Evolutionary conservation across 2,888 invertebrate genomes (phyloP).

Genomic region (Pediacus dermestoides): DNA sequence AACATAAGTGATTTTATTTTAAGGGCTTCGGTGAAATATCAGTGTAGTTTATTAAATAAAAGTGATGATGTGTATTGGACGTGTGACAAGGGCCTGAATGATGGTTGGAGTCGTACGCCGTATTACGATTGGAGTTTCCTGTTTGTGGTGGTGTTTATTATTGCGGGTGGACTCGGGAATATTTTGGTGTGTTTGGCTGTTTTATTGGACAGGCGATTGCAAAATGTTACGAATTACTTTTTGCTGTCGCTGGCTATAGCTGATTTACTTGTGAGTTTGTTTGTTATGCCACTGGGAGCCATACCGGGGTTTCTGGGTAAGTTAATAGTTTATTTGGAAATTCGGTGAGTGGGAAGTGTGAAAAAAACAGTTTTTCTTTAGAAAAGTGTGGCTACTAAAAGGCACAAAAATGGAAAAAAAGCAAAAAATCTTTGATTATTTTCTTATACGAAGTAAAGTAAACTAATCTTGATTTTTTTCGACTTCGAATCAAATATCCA

Average conservation of each 20-base stretch:
- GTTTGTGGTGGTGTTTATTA: slow-evolving; percentile 79
- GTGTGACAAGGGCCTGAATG: slow-evolving; percentile 25
- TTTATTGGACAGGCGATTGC: slow-evolving; percentile 81
- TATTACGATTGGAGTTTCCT: slow-evolving; percentile 78
- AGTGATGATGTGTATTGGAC: slow-evolving; percentile 37
- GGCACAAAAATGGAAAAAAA: too few relatives aligned
- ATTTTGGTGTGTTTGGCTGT: slow-evolving; percentile 92
- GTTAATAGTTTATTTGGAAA: too few relatives aligned
- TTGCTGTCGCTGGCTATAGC: slow-evolving; percentile 89
- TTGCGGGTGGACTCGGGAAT: slow-evolving; percentile 87
- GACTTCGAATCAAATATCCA: too few relatives aligned
- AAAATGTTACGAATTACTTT: slow-evolving; percentile 96
- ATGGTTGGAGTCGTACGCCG: slow-evolving; percentile 21
- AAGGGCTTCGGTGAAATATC: slow-evolving; percentile 22
- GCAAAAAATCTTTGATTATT: too few relatives aligned
- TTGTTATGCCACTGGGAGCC: slow-evolving; percentile 95
- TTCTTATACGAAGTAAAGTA: too few relatives aligned
- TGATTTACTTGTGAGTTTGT: slow-evolving; percentile 86
- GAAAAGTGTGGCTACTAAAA: too few relatives aligned
- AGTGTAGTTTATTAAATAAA: slow-evolving; percentile 34
- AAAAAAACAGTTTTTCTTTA: too few relatives aligned
- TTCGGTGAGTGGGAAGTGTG: too few relatives aligned
- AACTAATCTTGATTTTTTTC: too few relatives aligned
- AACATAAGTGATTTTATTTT: slow-evolving; percentile 33
- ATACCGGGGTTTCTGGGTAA: slow-evolving; percentile 91